Conservation (phyloP, 2,797 vertebrate genomes). For the Hydrophis major region DNA sequence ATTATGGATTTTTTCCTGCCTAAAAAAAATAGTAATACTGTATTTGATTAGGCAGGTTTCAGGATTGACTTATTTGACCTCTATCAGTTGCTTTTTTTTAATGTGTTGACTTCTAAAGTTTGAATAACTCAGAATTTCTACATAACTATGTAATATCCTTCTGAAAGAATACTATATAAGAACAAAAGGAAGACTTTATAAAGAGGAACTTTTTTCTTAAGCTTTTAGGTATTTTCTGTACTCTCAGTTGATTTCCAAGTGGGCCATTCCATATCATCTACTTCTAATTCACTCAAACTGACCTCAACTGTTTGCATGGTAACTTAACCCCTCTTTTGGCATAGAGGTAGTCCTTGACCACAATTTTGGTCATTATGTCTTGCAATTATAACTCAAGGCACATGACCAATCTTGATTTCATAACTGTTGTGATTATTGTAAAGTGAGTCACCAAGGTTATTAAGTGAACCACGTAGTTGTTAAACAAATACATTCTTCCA, state of each 20-base stretch:
- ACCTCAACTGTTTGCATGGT: background rate
- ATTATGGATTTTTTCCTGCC: background rate
- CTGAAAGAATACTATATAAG: background rate
- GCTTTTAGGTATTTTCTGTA: background rate
- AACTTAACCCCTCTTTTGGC: background rate
- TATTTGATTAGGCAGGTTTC: background rate
- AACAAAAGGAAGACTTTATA: background rate
- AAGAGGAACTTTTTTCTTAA: background rate
- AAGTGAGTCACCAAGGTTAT: background rate
- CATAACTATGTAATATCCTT: background rate
- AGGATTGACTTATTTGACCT: background rate
- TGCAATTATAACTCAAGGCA: background rate
- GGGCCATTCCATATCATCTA: background rate
- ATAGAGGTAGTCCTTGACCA: background rate
- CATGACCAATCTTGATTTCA: background rate
- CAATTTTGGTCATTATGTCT: background rate
- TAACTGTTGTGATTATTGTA: background rate
- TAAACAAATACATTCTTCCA: background rate
- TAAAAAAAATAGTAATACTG: background rate
- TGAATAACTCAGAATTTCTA: background rate
- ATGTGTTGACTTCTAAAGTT: background rate
- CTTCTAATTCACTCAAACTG: background rate
- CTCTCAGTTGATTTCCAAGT: background rate
- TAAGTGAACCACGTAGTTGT: background rate
- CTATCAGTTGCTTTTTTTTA: background rate